Conservation (phyloP, 2,797 vertebrate genomes). For the Coluber constrictor region DNA sequence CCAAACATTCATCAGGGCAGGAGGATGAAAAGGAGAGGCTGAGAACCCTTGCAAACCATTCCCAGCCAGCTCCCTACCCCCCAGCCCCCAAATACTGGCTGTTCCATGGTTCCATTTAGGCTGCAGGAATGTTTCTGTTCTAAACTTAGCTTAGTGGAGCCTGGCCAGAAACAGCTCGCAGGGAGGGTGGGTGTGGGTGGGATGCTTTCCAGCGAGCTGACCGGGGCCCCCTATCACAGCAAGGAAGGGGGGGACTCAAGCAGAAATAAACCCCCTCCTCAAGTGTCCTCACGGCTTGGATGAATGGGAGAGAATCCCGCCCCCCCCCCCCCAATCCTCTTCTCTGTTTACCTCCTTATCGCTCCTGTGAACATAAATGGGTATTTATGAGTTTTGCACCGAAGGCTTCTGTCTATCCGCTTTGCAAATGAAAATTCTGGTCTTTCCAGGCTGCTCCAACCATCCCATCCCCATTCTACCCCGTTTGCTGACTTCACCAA, state of each 20-base stretch:
- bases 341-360: background rate
- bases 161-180: background rate
- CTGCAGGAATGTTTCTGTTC: constrained; percentile 21
- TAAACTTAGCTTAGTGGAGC: constrained; percentile 2
- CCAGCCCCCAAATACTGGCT: background rate
- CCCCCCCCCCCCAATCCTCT: background rate
- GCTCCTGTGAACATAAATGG: background rate
- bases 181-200: accelerated
- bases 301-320: background rate
- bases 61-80: background rate
- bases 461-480: background rate
- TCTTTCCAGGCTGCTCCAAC: background rate
- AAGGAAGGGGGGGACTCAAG: too few relatives aligned
- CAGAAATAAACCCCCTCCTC: background rate
- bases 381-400: background rate
- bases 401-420: background rate
- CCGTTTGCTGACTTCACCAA: background rate
- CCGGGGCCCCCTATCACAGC: background rate
- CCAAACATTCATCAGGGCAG: background rate
- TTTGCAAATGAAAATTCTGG: background rate
- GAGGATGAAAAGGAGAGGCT: background rate
- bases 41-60: background rate
- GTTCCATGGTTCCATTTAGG: background rate
- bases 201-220: background rate
- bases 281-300: background rate